phyloP scores from a whole-genome alignment of 2,797 vertebrate genomes.

The Pseudochromis fuscus region DNA sequence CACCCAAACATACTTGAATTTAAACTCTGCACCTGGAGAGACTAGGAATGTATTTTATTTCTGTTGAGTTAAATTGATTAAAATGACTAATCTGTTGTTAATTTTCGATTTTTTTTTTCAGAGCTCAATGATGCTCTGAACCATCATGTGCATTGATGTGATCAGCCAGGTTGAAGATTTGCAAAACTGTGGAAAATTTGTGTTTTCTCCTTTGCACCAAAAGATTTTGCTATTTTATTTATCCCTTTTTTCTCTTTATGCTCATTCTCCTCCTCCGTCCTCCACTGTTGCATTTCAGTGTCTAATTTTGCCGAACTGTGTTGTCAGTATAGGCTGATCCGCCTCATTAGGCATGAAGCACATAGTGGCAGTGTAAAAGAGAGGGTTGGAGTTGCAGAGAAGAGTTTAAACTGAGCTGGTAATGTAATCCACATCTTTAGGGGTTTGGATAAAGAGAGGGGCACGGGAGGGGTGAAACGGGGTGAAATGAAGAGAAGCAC shows the following conservation, averaged over 20 bases:
- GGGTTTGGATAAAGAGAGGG: constrained; percentile 1
- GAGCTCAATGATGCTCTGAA: too few relatives aligned
- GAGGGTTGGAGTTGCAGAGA: constrained; percentile 1
- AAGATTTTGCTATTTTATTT: constrained; percentile 7
- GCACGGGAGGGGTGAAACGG: not conserved
- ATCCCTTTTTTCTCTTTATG: not conserved
- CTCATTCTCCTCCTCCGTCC: not conserved
- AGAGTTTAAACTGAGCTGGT: constrained; percentile 24
- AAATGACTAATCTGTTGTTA: too few relatives aligned
- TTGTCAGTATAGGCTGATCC: constrained; percentile 20
- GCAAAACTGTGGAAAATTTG: constrained; percentile 4
- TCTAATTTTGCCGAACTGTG: constrained; percentile 15
- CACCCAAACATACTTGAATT: too few relatives aligned
- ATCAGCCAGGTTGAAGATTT: not conserved
- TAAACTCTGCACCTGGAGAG: too few relatives aligned
- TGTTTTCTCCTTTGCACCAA: not conserved
- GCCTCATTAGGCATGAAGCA: constrained; percentile 31
- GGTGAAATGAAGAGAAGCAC: constrained; percentile 27
- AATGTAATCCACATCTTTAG: constrained; percentile 32
- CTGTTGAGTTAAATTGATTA: too few relatives aligned
- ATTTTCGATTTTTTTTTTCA: too few relatives aligned
- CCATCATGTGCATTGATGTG: too few relatives aligned
- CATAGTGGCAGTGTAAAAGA: constrained; percentile 10
- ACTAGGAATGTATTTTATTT: too few relatives aligned
- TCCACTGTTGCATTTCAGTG: not conserved